Base-by-base conservation (phyloP, 2,113 vertebrate species). In the Rissa tridactyla region DNA sequence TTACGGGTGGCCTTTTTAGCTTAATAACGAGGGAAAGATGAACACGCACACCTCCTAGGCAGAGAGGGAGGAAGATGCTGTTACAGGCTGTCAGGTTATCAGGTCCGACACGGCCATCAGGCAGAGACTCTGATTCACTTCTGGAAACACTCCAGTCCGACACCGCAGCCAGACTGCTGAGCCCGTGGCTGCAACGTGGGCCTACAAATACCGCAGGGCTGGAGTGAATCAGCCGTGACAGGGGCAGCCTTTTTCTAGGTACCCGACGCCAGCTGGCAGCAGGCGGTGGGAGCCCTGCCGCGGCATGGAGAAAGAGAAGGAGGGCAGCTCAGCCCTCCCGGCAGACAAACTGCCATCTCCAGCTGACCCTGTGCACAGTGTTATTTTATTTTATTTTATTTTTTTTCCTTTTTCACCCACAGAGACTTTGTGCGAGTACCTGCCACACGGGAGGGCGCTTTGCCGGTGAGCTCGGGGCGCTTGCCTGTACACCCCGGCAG, bases 361-460 rank as follows among this genome's bases (percentile, higher is more conserved):
- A 34, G 23, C 51, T 32, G 32, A 44, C 46, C 16, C 86, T 7
- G n/a, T 8, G 78, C 32, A 14, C 49, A 51, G 69, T 4, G 4
- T 3, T 19, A 8, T 4, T n/a, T n/a, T 75, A 9, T 19, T 55
- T 66, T 17, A 17, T 55, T 62, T 65, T 18, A 30, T 54, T 54
- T 64, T 79, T 40, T 22, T 60, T 66, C 57, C 83, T 69, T 29
- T 82, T 55, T 76, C 86, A 34, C 73, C 57, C 73, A 6, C 94
- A 47, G 57, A 4, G 10, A 6, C 42, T 13, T 36, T 20, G 32
- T 34, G 7, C 0, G 19, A 66, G 72, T 3, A 11, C 13, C 69
- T 30, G 73, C 38, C 27, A 0, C 61, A 13, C n/a, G 10, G 8
- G 0, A 0, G 0, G 4, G 11, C 3, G 2, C 64, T 27, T 9